phyloP scores from a whole-genome alignment of 2,113 vertebrate genomes.

The Dasyurus viverrinus region DNA sequence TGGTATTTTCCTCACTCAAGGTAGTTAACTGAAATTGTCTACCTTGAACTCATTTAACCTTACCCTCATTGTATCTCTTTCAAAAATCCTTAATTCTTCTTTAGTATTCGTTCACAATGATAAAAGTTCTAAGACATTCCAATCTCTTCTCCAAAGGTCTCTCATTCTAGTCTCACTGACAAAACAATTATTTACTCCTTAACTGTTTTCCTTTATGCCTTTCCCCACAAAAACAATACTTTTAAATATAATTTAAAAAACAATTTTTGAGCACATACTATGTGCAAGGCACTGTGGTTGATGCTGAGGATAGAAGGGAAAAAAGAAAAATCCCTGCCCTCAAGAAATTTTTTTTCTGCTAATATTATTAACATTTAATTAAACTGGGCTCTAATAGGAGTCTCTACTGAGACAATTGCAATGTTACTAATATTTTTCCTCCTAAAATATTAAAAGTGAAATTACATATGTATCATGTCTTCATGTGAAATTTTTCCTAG shows the following conservation, averaged over 20 bases:
- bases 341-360: background rate
- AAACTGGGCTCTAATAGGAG: background rate
- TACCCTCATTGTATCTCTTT: slow-evolving; percentile 58
- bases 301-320: background rate
- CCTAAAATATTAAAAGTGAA: background rate
- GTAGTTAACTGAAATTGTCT: slow-evolving; percentile 34
- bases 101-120: slow-evolving; percentile 27
- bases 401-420: background rate
- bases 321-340: background rate
- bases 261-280: background rate
- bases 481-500: background rate
- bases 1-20: background rate
- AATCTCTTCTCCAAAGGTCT: slow-evolving; percentile 47
- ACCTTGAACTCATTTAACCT: slow-evolving; percentile 45
- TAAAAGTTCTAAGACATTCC: slow-evolving; percentile 57
- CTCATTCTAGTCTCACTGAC: slow-evolving; percentile 40
- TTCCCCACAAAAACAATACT: background rate
- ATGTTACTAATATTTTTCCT: background rate
- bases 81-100: slow-evolving; percentile 46
- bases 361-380: background rate
- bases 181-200: slow-evolving; percentile 24
- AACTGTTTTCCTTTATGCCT: background rate
- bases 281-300: background rate
- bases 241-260: background rate
- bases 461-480: background rate